Conservation (phyloP, 2,797 vertebrate species). For the Thamnophis elegans region DNA sequence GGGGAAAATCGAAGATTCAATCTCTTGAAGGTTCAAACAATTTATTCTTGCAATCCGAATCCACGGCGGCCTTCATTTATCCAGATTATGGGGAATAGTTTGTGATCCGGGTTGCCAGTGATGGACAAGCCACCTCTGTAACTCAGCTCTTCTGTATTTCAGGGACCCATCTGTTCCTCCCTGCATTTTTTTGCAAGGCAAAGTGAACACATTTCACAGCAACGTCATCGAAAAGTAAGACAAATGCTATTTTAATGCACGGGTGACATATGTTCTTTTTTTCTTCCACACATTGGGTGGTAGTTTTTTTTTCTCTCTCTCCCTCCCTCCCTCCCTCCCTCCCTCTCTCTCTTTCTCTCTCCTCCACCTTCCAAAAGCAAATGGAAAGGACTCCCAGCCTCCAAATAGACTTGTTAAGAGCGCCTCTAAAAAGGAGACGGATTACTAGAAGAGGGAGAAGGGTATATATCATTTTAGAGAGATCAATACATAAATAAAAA, state of each 20-base stretch:
- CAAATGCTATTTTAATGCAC: constrained; percentile 71
- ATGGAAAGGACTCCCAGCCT: not conserved
- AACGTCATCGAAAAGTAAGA: constrained; percentile 68
- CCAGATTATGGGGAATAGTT: constrained; percentile 66
- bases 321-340: constrained; percentile 32
- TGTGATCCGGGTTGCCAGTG: constrained; percentile 67
- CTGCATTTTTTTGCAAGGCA: constrained; percentile 68
- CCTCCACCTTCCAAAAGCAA: constrained; percentile 42
- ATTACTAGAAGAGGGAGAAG: not conserved
- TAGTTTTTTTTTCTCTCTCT: constrained; percentile 38
- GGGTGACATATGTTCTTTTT: constrained; percentile 69
- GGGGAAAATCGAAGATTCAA: no score
- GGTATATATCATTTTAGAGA: not conserved
- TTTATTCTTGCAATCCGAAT: constrained; percentile 43
- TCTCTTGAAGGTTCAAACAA: no score
- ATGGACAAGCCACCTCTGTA: constrained; percentile 72
- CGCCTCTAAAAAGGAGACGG: not conserved
- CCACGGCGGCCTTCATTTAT: constrained; percentile 45
- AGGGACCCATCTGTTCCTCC: constrained; percentile 69
- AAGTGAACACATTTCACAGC: constrained; percentile 70
- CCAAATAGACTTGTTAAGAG: not conserved
- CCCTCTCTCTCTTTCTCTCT: constrained; percentile 17
- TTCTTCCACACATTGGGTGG: constrained; percentile 52
- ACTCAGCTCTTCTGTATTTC: constrained; percentile 59
- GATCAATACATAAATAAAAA: not conserved